Evolutionary conservation across 2,888 invertebrate species (phyloP), one percentile per base, ranked within the genome.

Genomic region (Chelonus formosanus): DNA sequence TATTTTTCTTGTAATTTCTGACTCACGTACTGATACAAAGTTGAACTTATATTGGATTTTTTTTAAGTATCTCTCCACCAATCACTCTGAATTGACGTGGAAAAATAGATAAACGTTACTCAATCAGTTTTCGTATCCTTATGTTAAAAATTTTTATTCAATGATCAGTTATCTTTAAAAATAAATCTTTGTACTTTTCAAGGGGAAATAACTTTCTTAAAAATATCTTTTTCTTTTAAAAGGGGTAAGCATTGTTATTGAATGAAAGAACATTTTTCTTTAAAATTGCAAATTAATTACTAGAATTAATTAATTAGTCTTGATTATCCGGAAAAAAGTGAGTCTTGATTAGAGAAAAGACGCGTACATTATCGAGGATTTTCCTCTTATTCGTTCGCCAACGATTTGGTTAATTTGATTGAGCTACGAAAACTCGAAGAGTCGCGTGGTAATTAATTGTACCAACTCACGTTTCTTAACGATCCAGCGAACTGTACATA

Each of bases 381-480:
- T 60, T 61, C 63, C 63, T 53, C 61, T 61, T 61, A 40, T 61
- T 44, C 43, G 40, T 31, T 43, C 44, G 31, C 10, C 36, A 47
- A 43, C 40, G 10, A 63, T 55, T 65, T 61, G 62, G 58, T 67
- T 77, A 78, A 78, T 75, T 75, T 58, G 69, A 78, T 78, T 73
- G 58, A 62, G 47, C 68, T 43, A n/a, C 67, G 66, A 70, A 70
- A 69, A 65, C 67, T 70, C 65, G 65, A 59, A 68, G 69, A 54
- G 66, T 60, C 55, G 61, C 63, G 55, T 50, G 58, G 73, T 73
- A 83, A 83, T 82, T 82, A 83, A 83, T 83, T 80, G 80, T 80
- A 81, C 78, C 80, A 80, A 82, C 80, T 73, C 69, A 65, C 69
- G 74, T 57, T 62, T 66, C 60, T 35, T 35, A 47, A 62, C 56